Conservation (phyloP, 2,888 invertebrate species). For the Morpho helenor region DNA sequence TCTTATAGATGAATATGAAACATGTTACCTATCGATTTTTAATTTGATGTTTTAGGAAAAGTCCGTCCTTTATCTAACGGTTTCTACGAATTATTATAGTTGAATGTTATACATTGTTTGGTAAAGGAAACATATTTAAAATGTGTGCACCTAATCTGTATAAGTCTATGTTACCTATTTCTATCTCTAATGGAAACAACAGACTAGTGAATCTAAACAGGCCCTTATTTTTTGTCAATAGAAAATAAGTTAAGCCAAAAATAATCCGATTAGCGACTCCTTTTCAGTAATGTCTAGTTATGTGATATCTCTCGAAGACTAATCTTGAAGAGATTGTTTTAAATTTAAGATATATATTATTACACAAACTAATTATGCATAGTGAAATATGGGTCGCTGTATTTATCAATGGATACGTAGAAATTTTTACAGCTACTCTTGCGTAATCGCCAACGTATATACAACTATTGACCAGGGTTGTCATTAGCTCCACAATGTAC, state of each 20-base stretch:
- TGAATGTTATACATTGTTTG: too few species aligned
- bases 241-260: too few species aligned
- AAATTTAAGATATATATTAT: neutral
- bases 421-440: constrained; percentile 7
- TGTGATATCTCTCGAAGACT: constrained; percentile 3
- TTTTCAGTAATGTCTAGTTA: neutral
- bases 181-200: too few species aligned
- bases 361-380: constrained; percentile 11
- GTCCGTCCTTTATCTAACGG: too few species aligned
- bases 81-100: too few species aligned
- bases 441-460: constrained; percentile 7
- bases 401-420: constrained; percentile 15
- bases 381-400: constrained; percentile 12
- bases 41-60: too few species aligned
- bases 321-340: constrained; percentile 12
- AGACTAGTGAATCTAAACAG: neutral
- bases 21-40: too few species aligned
- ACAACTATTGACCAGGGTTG: constrained; percentile 9
- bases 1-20: too few species aligned
- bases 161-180: too few species aligned
- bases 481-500: neutral
- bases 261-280: too few species aligned
- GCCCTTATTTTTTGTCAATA: neutral
- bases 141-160: too few species aligned
- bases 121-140: too few species aligned